Conservation (phyloP, 2,113 vertebrate species). For the Porphyrio hochstetteri region DNA sequence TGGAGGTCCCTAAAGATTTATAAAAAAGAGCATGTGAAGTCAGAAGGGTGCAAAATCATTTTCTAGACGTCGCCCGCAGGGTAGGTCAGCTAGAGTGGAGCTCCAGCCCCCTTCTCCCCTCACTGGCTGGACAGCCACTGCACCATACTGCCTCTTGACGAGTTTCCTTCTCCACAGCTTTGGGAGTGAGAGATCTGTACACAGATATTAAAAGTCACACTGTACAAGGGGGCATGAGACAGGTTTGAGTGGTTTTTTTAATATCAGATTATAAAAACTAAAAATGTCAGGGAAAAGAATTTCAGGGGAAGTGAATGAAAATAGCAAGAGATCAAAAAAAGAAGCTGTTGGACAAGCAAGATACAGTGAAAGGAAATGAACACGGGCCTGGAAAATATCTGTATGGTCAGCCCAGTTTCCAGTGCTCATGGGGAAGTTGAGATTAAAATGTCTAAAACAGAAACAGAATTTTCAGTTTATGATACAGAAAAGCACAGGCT, state of each 20-base stretch:
- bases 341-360: background rate
- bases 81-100: background rate
- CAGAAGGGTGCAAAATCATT: background rate
- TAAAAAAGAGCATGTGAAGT: accelerated
- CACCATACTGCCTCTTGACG: accelerated
- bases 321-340: background rate
- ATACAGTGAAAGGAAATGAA: slow-evolving; percentile 17
- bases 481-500: slow-evolving; percentile 27
- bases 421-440: background rate
- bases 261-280: background rate
- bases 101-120: background rate
- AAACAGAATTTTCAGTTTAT: slow-evolving; percentile 32
- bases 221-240: background rate
- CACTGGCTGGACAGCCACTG: accelerated
- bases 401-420: background rate
- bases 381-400: slow-evolving; percentile 21
- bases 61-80: background rate
- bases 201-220: background rate
- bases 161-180: background rate
- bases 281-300: slow-evolving; percentile 9
- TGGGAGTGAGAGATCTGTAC: background rate
- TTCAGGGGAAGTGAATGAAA: background rate
- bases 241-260: background rate
- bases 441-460: slow-evolving; percentile 53
- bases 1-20: background rate